Conservation (phyloP, 2,888 invertebrate genomes). For the Orchesella flavescens region DNA sequence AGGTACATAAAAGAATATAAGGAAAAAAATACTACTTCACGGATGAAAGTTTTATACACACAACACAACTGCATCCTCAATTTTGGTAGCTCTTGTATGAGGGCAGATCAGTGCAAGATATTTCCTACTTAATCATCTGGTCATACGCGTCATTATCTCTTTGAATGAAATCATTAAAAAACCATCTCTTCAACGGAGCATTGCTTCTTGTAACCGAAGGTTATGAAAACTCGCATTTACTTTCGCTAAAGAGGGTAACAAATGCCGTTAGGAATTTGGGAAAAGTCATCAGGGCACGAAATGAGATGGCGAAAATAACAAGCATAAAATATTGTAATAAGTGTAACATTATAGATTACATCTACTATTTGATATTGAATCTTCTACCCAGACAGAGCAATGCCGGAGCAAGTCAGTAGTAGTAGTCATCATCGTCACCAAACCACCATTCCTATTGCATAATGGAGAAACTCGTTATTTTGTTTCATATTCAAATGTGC, state of each 20-base stretch:
- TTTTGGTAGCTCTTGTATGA: not conserved
- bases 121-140: slow-evolving; percentile 55
- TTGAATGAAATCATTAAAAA: slow-evolving; percentile 58
- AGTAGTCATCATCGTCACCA: not conserved
- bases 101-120: not conserved
- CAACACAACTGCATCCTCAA: not conserved
- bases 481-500: slow-evolving; percentile 40
- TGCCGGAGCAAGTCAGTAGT: no score
- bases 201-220: not conserved
- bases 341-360: not conserved
- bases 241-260: slow-evolving; percentile 1
- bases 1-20: not conserved
- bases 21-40: no score
- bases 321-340: slow-evolving; percentile 27
- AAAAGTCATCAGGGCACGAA: slow-evolving; percentile 50
- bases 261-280: slow-evolving; percentile 2
- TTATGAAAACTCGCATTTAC: not conserved
- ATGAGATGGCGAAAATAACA: slow-evolving; percentile 51
- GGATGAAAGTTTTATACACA: not conserved
- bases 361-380: not conserved
- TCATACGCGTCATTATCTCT: slow-evolving; percentile 58
- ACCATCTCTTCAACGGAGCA: slow-evolving; percentile 5
- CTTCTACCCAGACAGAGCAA: no score
- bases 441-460: slow-evolving; percentile 10
- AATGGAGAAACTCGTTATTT: slow-evolving; percentile 50